Conservation (phyloP, 2,113 vertebrate species). For the Sylvietta virens region DNA sequence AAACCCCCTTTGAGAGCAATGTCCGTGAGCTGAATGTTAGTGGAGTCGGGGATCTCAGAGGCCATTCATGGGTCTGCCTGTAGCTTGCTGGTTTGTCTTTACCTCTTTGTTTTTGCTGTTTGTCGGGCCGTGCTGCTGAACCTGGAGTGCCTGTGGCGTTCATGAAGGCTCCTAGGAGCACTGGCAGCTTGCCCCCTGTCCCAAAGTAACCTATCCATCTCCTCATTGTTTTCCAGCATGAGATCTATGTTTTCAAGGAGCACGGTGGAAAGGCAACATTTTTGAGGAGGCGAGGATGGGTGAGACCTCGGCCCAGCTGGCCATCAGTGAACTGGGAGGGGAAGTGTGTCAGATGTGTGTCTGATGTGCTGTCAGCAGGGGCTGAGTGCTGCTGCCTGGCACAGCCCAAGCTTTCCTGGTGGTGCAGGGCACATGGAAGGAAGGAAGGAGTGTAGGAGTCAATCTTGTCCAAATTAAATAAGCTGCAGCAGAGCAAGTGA, state of each 20-base stretch:
- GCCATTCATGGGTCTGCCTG: background rate
- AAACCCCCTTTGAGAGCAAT: background rate
- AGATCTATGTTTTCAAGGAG: background rate
- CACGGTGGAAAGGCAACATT: accelerated
- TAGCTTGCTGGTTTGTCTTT: background rate
- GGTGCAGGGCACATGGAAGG: background rate
- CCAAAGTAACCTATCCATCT: background rate
- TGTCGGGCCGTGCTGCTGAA: accelerated
- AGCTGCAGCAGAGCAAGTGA: background rate
- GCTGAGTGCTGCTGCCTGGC: background rate
- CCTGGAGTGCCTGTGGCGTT: background rate
- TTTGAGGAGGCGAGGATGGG: background rate
- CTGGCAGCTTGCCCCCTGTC: background rate
- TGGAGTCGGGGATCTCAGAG: background rate
- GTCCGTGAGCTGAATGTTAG: background rate
- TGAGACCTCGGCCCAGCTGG: accelerated
- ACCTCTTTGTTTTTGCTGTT: background rate
- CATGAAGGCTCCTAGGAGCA: background rate
- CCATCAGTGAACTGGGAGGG: background rate
- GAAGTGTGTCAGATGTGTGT: too few species aligned
- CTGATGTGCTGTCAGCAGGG: too few species aligned
- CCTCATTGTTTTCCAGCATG: accelerated
- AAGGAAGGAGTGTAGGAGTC: background rate
- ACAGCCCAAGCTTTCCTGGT: background rate
- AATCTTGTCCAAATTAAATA: background rate